Base-by-base conservation (phyloP, 2,888 invertebrate species). In the Torymus aiolomorphi region DNA sequence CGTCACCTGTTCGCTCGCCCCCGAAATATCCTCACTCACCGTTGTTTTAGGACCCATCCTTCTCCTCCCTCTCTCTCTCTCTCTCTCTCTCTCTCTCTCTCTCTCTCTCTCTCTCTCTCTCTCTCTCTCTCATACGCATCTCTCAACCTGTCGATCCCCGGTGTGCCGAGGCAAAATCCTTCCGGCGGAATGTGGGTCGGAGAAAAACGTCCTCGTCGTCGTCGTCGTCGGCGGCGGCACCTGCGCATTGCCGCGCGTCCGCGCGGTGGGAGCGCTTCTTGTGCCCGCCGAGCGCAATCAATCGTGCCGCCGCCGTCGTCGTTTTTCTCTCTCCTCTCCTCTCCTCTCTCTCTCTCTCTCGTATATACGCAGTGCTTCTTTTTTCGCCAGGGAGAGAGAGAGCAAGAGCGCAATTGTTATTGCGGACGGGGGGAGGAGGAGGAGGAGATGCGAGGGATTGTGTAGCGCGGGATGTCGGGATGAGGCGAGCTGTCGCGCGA, bases 191-290 rank as follows among this genome's bases (percentile, higher is more conserved):
- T 88, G 88, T 86, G 83, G 86, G 85, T 82, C 85, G 84, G 78
- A 86, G 86, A 85, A 86, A 88, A 87, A 87, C 78, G 83, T 82
- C 82, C 18, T 59, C 59, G 16, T 42, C 72, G 78, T 77, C 80
- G 82, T 62, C 61, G 31, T 51, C 83, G 82, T 83, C 83, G 76
- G 81, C 85, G 82, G 83, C 83, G 76, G 81, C 85, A 84, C 87
- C 87, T 86, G 87, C 86, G 83, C 86, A 86, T 88, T 86, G 83
- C 86, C 84, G 83, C 83, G 85, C 86, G 87, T 88, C 87, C 87
- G 31, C 31, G 31, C 31, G 31, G 31, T 31, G 31, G 31, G 31
- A 31, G 31, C 31, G 8, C 85, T 88, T 88, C 87, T 88, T 88
- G 88, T 85, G 84, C 65, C 76, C 54, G 20, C 24, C 14, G 13